Percentiles rank a stretch among this genome's conserved stretches.
Evolutionary conservation across 2,113 vertebrate species (phyloP).

Genomic region (Athene noctua): DNA sequence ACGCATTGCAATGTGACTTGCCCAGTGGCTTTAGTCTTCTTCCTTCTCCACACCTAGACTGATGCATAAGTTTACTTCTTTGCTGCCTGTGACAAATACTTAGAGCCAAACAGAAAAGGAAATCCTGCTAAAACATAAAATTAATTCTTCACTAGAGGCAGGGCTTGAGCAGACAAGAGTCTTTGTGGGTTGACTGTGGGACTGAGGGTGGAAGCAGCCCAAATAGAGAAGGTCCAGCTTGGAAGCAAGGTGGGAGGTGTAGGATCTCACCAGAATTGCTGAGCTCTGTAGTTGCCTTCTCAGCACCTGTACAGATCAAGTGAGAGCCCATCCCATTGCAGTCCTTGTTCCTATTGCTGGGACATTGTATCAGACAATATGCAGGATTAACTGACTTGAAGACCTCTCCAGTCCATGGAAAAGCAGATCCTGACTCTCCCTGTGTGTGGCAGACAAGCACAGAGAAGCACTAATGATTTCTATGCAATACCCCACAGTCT

Average conservation of each 20-base stretch:
- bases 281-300: not conserved
- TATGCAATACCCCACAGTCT: not conserved
- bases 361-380: not conserved
- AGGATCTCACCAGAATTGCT: not conserved
- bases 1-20: not conserved
- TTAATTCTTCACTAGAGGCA: not conserved
- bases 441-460: not conserved
- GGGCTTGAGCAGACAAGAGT: not conserved
- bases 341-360: not conserved
- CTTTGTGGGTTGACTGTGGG: not conserved
- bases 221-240: not conserved
- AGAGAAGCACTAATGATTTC: not conserved
- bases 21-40: not conserved
- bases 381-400: not conserved
- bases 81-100: not conserved
- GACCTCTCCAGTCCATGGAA: not conserved
- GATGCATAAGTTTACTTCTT: not conserved
- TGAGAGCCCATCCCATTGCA: not conserved
- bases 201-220: not conserved
- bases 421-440: not conserved
- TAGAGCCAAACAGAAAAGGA: not conserved
- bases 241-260: not conserved
- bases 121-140: not conserved
- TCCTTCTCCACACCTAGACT: not conserved
- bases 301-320: not conserved